Evolutionary conservation across 2,888 invertebrate genomes (phyloP).

Genomic region (Drosophila recens): DNA sequence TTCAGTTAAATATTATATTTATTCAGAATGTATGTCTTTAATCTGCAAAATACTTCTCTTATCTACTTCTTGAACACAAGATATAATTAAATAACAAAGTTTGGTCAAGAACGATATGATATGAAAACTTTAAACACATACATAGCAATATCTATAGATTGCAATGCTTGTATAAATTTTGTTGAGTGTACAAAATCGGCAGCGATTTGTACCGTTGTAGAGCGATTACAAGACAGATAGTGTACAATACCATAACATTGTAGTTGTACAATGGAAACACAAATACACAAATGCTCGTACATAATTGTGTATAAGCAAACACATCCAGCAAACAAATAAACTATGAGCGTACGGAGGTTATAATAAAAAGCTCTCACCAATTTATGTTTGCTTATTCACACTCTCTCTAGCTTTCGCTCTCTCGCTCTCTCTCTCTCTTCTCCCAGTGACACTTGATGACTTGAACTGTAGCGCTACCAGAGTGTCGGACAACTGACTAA

Average conservation of each 20-base stretch:
- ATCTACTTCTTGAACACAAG: not conserved
- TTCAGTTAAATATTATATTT: not conserved
- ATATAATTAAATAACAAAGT: slow-evolving; percentile 25
- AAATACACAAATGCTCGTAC: slow-evolving; percentile 19
- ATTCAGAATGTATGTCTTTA: not conserved
- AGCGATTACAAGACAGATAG: slow-evolving; percentile 44
- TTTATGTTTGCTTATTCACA: slow-evolving; percentile 43
- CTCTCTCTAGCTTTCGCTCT: slow-evolving; percentile 15
- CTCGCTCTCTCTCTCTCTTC: slow-evolving; percentile 20
- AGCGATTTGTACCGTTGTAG: slow-evolving; percentile 29
- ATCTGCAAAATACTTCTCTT: not conserved
- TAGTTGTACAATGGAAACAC: slow-evolving; percentile 36
- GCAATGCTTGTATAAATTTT: slow-evolving; percentile 8
- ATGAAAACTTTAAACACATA: slow-evolving; percentile 20
- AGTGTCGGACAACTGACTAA: slow-evolving; percentile 62
- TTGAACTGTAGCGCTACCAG: slow-evolving; percentile 35
- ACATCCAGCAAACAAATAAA: slow-evolving; percentile 31
- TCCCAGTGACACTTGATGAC: slow-evolving; percentile 9
- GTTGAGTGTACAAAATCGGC: slow-evolving; percentile 14
- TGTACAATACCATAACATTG: slow-evolving; percentile 37
- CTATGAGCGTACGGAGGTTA: slow-evolving; percentile 36
- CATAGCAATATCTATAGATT: not conserved
- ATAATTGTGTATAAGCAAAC: slow-evolving; percentile 15
- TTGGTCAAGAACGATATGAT: slow-evolving; percentile 12
- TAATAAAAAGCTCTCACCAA: slow-evolving; percentile 66